Conservation (phyloP, 2,888 invertebrate species). For the Stratiomys singularior region DNA sequence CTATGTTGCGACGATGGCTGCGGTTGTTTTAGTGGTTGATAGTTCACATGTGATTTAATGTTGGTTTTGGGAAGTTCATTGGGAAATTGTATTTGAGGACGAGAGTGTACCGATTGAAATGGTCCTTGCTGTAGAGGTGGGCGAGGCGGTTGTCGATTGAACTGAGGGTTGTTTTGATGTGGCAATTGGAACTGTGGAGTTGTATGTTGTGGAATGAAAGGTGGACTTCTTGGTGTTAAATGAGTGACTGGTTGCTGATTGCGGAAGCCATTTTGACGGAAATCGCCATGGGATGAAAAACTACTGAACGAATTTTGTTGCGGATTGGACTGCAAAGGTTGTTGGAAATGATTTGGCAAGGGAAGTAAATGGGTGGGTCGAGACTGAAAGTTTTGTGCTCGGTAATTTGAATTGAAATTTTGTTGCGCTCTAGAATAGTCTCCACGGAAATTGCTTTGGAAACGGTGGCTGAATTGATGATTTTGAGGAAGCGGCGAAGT, state of each 20-base stretch:
- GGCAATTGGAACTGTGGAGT: conserved; percentile 11
- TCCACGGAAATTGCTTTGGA: conserved; percentile 7
- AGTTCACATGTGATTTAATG: conserved; percentile 50
- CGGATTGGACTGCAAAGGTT: background rate
- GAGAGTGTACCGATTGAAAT: background rate
- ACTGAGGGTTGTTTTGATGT: conserved; percentile 35
- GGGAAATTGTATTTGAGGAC: conserved; percentile 30
- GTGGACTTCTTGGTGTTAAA: conserved; percentile 32
- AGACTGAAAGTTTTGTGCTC: conserved; percentile 12
- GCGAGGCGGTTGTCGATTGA: conserved; percentile 39
- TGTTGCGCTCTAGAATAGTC: conserved; percentile 34
- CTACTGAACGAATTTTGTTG: background rate
- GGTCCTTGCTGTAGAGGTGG: conserved; percentile 47
- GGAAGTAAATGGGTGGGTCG: conserved; percentile 27
- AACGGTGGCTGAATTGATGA: conserved; percentile 14
- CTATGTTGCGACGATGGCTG: conserved; percentile 66
- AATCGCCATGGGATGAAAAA: conserved; percentile 1
- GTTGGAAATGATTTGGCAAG: background rate
- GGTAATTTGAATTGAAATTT: conserved; percentile 1
- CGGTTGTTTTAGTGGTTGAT: conserved; percentile 58
- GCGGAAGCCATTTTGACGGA: conserved; percentile 13
- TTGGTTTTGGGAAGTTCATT: conserved; percentile 36
- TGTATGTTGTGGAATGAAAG: conserved; percentile 23
- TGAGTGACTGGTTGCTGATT: conserved; percentile 34
- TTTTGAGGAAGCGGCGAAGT: background rate